Evolutionary conservation across 2,888 invertebrate genomes (phyloP).

Genomic region (Acleris literana): DNA sequence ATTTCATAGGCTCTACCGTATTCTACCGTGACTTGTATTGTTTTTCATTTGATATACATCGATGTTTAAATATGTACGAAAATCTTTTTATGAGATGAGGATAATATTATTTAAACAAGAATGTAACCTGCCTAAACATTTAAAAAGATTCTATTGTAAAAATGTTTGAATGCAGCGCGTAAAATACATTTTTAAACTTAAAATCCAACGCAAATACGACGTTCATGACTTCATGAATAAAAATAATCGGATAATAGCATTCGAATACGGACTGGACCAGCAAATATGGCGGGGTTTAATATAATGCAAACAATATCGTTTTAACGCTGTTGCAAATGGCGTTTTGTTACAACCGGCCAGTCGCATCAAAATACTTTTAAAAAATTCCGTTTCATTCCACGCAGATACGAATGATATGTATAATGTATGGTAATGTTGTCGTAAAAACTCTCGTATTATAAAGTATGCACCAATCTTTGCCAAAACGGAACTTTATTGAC

Average conservation of each 20-base stretch:
- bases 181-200: constrained; percentile 16
- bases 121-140: constrained; percentile 1
- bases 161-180: not conserved
- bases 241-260: constrained; percentile 34
- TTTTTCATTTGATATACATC: not conserved
- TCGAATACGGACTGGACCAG: constrained; percentile 11
- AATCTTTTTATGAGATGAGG: no score
- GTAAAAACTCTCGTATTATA: constrained; percentile 48
- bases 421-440: constrained; percentile 53
- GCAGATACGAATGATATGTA: constrained; percentile 42
- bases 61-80: no score
- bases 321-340: constrained; percentile 51
- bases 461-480: constrained; percentile 54
- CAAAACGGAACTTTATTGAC: constrained; percentile 58
- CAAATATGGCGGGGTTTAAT: constrained; percentile 46
- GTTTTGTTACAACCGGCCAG: constrained; percentile 45
- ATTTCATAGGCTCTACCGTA: constrained; percentile 50
- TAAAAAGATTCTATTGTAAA: not conserved
- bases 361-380: constrained; percentile 41
- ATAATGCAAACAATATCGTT: constrained; percentile 62
- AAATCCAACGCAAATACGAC: constrained; percentile 32
- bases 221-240: constrained; percentile 31
- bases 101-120: constrained; percentile 9
- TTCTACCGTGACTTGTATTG: not conserved
- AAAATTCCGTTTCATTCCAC: constrained; percentile 41